A percentile compares a stretch with the other conserved stretches of the same genome.
Evolutionary conservation across 2,113 vertebrate species (phyloP).

Genomic region (Tragulus kanchil): DNA sequence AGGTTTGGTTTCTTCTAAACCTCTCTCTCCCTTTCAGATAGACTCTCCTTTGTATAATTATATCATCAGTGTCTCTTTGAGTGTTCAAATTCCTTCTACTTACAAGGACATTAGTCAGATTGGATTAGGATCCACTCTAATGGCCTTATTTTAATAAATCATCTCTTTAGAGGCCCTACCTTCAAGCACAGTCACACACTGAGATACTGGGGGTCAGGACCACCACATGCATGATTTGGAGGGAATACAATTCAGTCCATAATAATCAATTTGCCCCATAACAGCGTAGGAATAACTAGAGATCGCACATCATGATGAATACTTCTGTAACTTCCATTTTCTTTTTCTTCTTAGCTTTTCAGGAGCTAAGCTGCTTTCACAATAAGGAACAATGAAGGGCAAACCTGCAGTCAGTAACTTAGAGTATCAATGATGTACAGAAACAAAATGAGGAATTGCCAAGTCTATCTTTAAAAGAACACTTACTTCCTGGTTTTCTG

Average conservation of each 20-base stretch:
- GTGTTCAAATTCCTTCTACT: neutral
- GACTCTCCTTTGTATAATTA: neutral
- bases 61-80: neutral
- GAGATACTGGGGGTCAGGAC: neutral
- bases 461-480: constrained; percentile 43
- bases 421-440: neutral
- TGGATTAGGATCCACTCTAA: neutral
- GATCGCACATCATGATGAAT: neutral
- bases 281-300: neutral
- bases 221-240: neutral
- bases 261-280: neutral
- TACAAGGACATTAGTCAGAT: neutral
- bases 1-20: neutral
- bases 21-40: neutral
- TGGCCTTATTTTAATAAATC: neutral
- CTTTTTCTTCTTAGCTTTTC: neutral
- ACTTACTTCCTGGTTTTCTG: neutral
- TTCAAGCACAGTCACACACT: neutral
- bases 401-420: neutral
- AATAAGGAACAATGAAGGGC: constrained; percentile 4
- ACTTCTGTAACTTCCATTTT: neutral
- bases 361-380: neutral
- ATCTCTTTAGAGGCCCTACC: neutral
- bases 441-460: constrained; percentile 11
- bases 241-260: neutral